A percentile compares a stretch with the other conserved stretches of the same genome.
phyloP scores from a whole-genome alignment of 2,113 vertebrate species.

The Serinus canaria region DNA sequence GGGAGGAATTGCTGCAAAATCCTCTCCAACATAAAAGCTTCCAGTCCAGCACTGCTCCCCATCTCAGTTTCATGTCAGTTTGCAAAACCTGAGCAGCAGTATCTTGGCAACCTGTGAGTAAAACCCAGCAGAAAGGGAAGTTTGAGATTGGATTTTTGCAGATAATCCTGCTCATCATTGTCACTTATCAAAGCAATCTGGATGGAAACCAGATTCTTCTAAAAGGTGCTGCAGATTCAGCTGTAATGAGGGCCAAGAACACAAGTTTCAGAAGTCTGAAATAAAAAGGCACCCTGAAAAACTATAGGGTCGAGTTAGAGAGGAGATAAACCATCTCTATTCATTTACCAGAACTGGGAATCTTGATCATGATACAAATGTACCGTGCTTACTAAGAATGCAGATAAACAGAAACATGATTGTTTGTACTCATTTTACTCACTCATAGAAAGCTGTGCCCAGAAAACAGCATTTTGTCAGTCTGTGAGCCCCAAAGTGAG shows the following conservation, averaged over 20 bases:
- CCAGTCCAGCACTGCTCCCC: neutral
- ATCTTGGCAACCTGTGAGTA: neutral
- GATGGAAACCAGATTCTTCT: neutral
- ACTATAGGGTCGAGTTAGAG: neutral
- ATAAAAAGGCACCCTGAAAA: neutral
- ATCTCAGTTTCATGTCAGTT: neutral
- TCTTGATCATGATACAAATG: neutral
- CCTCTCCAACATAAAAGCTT: neutral
- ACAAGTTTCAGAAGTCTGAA: neutral
- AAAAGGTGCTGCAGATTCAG: neutral
- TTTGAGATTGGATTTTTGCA: neutral
- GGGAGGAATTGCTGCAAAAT: neutral
- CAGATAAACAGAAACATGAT: neutral
- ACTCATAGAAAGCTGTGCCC: neutral
- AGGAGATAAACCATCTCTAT: neutral
- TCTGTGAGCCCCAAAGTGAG: accelerated
- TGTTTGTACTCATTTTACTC: neutral
- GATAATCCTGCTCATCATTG: neutral
- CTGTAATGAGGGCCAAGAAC: neutral
- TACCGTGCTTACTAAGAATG: neutral
- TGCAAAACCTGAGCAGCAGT: neutral
- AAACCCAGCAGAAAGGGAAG: neutral
- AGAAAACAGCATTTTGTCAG: neutral
- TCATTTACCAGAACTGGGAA: neutral
- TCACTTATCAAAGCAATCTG: neutral